Evolutionary conservation across 2,113 vertebrate species (phyloP), one percentile per base, ranked within the genome.

Genomic region (Opisthocomus hoazin): DNA sequence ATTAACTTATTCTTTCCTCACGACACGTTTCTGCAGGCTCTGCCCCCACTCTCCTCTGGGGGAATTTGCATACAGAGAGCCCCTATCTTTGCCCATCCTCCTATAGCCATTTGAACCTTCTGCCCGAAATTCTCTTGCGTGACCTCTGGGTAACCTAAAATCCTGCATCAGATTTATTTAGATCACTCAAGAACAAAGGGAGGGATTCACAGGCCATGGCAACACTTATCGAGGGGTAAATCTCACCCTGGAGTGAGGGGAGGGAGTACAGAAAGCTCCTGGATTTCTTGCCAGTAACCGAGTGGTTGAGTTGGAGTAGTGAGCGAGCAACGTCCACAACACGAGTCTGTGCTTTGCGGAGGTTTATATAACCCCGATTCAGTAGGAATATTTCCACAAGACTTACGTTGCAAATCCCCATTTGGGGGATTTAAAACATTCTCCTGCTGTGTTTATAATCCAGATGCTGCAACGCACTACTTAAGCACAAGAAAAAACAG

Each of bases 341-440:
- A 0, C 0, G 0, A 69, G 61, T 4, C 23, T 7, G 1, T 1
- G 10, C 60, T 78, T 45, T 46, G 36, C 8, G 0, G 73, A 75
- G 61, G 41, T 95, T 87, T 87, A 77, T 30, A 32, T 82, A 94
- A 93, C 84, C 86, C 83, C 78, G 15, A 85, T 91, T 86, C 93
- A 63, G 75, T 6, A 91, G 77, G 94, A 96, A 94, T 94, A 76
- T 90, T 94, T 96, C 74, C 66, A 69, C 77, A 74, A 66, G 90
- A 63, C 30, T 93, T 86, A 60, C 0, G 1, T 20, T 92, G 83
- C 45, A 94, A 96, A 96, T 96, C 90, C 84, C 36, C 32, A 18
- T 61, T 90, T 84, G 61, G 24, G 65, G 75, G 89, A 96, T 96
- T 97, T 93, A 82, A 94, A 97, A 92, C 82, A 74, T 88, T 97